These are phyloP conservation scores for Gambusia yucatana DNA, from an alignment of 2,797 vertebrate species.

Conservation along the genomic window DNA sequence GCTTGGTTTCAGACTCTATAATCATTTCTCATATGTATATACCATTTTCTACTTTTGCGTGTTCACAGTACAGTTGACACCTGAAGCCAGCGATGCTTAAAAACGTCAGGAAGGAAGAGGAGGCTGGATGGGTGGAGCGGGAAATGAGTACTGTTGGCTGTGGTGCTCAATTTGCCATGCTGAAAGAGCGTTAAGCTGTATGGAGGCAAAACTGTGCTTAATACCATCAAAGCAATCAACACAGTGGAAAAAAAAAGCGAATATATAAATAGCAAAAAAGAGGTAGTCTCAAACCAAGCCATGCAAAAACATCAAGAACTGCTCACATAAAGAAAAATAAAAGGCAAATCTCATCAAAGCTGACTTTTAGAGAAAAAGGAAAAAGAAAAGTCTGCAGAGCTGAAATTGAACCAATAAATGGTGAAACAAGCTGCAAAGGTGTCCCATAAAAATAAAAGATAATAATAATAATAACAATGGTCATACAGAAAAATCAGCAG, in stretches of 20 bases:
- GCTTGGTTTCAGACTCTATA: conserved; percentile 31
- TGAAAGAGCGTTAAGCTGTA: conserved; percentile 77
- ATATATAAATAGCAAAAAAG: conserved; percentile 66
- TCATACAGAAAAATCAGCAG: conserved; percentile 68
- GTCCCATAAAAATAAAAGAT: conserved; percentile 68
- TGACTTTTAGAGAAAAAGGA: conserved; percentile 49
- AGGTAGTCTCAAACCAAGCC: conserved; percentile 76
- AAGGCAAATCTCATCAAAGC: conserved; percentile 56
- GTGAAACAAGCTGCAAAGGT: conserved; percentile 67
- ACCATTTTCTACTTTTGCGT: conserved; percentile 50
- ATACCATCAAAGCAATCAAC: conserved; percentile 83
- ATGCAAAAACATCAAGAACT: conserved; percentile 83
- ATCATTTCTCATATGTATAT: conserved; percentile 28
- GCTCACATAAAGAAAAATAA: conserved; percentile 72
- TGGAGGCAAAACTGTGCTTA: conserved; percentile 81
- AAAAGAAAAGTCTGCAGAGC: conserved; percentile 58
- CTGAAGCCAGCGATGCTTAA: conserved; percentile 81
- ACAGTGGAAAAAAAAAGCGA: conserved; percentile 71
- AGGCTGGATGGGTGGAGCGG: conserved; percentile 74
- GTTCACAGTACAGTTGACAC: conserved; percentile 93
- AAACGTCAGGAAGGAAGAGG: conserved; percentile 68
- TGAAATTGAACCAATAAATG: conserved; percentile 75
- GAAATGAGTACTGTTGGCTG: conserved; percentile 84
- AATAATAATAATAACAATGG: conserved; percentile 67
- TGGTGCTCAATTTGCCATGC: conserved; percentile 77